Percentiles rank a stretch among this genome's conserved stretches.
Evolutionary conservation across 2,113 vertebrate genomes (phyloP).

Genomic region (Plecturocebus donacophilus): DNA sequence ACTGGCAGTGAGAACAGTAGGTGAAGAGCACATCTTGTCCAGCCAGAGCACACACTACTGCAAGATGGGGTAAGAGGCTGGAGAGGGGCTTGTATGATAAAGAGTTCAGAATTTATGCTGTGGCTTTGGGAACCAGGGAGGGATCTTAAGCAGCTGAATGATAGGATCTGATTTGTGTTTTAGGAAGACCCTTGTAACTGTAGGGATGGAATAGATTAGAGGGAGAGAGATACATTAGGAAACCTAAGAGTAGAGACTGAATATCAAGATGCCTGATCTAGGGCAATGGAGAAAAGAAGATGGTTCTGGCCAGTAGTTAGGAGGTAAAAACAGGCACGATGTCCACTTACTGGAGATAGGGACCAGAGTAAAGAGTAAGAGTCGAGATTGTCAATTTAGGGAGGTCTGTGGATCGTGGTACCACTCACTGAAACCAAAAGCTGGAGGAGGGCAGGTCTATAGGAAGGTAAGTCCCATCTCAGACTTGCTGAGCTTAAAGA

Average conservation of each 20-base stretch:
- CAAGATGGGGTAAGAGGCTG: not conserved
- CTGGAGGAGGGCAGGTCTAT: not conserved
- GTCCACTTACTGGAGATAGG: not conserved
- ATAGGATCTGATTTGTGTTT: conserved; percentile 4
- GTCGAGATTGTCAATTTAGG: not conserved
- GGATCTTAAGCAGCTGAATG: not conserved
- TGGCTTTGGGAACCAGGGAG: not conserved
- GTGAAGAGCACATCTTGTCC: not conserved
- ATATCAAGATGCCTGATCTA: not conserved
- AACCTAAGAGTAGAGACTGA: not conserved
- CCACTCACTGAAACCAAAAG: not conserved
- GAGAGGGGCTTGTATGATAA: not conserved
- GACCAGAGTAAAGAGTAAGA: not conserved
- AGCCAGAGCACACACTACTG: not conserved
- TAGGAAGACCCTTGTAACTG: conserved; percentile 25
- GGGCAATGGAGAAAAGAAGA: not conserved
- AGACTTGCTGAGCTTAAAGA: not conserved
- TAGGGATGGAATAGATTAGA: conserved; percentile 19
- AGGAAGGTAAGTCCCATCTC: not conserved
- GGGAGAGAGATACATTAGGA: not conserved
- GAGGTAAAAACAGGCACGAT: not conserved
- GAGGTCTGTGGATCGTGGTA: not conserved
- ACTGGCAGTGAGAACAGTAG: not conserved
- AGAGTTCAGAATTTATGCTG: not conserved
- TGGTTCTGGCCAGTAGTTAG: not conserved